These are phyloP conservation scores for Nymphalis polychloros DNA, from an alignment of 2,888 invertebrate genomes.

Conservation along the genomic window DNA sequence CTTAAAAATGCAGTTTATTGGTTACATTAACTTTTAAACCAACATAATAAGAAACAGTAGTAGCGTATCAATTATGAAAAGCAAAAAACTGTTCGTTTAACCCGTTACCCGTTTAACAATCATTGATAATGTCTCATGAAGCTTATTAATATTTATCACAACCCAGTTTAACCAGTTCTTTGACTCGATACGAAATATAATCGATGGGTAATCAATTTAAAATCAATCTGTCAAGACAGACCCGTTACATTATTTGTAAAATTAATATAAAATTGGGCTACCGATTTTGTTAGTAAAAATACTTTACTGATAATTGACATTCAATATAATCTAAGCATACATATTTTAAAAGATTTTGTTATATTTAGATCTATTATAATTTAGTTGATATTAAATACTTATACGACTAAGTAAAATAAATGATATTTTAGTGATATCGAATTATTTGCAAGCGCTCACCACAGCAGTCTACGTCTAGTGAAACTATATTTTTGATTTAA, in stretches of 20 bases:
- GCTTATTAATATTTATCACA: constrained; percentile 8
- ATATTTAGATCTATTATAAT: too few species aligned
- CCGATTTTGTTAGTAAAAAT: too few species aligned
- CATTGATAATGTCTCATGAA: constrained; percentile 6
- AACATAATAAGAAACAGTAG: not conserved
- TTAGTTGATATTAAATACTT: too few species aligned
- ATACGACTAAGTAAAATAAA: too few species aligned
- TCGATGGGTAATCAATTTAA: constrained; percentile 4
- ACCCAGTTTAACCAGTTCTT: constrained; percentile 3
- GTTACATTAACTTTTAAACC: not conserved
- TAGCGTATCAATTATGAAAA: constrained; percentile 4
- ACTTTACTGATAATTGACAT: too few species aligned
- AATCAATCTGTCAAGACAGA: not conserved
- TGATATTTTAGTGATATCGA: too few species aligned
- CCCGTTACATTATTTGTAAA: not conserved
- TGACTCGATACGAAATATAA: constrained; percentile 6
- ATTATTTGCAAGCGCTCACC: too few species aligned
- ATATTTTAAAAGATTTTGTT: too few species aligned
- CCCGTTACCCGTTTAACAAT: constrained; percentile 4
- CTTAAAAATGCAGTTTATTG: not conserved
- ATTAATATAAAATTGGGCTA: not conserved
- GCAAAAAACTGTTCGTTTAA: not conserved
- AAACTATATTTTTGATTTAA: too few species aligned
- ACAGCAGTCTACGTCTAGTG: too few species aligned
- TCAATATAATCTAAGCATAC: too few species aligned